Base-by-base conservation (phyloP, 1,140 invertebrate species). In the Rhopalosiphum padi region DNA sequence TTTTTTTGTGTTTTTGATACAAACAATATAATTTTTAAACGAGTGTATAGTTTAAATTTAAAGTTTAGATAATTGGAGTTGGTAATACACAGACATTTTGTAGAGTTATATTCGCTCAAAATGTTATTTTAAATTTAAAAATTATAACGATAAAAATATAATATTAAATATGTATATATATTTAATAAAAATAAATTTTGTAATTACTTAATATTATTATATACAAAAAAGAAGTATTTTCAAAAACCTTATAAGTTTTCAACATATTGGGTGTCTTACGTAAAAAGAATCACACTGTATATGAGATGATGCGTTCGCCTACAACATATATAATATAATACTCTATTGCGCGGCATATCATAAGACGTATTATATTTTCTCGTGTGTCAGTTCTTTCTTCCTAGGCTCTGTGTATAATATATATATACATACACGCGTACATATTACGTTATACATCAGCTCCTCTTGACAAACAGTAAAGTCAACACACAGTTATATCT, bases 311-410 rank as follows among this genome's bases (percentile, higher is more conserved):
- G 30, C 60, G 60, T 77, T 77, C 15, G 60, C 60, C 60, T 77
- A 77, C 30, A n/a, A 77, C 60, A 77, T n/a, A 60, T 30, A 77
- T n/a, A 68, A 68, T 68, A 68, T n/a, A 77, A 77, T 77, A n/a
- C 30, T 77, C n/a, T 53, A 53, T 77, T 77, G 60, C 60, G 60
- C 60, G 60, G 60, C 60, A 35, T 77, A 77, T 77, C 60, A 77
- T 77, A 77, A 77, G 60, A 77, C n/a, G 60, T 77, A 77, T 77
- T 77, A 77, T n/a, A n/a, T 77, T 77, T 77, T 77, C n/a, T 77
- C 60, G 60, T 77, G 60, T 77, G 60, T 77, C 60, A 77, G 60
- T 77, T 77, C 60, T 77, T 77, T 77, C 30, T 30, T 77, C 15
- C 48, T 21, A n/a, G 60, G 11, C 60, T n/a, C 1, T 77, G 15